Evolutionary conservation across 2,888 invertebrate genomes (phyloP), one percentile per base, ranked within the genome.

Genomic region (Smittia sp.): DNA sequence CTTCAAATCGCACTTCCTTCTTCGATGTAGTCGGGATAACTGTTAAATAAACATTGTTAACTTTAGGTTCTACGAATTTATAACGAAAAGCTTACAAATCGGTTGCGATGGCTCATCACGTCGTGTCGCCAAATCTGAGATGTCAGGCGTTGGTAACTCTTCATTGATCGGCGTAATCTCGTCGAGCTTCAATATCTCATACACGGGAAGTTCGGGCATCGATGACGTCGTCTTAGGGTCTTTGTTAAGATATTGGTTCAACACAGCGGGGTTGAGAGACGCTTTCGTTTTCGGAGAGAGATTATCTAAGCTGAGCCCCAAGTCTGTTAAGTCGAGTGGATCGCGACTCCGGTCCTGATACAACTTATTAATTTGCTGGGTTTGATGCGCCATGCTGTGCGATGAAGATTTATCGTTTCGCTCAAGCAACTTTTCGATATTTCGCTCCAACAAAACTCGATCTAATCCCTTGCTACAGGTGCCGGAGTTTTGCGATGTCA

Each of bases 351-450:
- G 58, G 74, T 88, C 88, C 75, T 87, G 87, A 4, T 85, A 84
- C 24, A 87, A 79, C 75, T 89, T 85, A 76, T 88, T 89, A 75
- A 90, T 83, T 79, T 89, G 90, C 77, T 63, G 74, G 24, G n/a
- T 62, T 32, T 52, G 32, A 22, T 20, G 25, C 7, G 41, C 27
- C 41, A 25, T 54, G 13, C 52, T 15, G 54, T 46, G 22, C 20
- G 20, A 11, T 11, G 3, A 6, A 18, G 20, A 20, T 58, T 58
- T 32, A 15, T 54, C 69, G 15, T 52, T 69, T 54, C 69, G 24
- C 15, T 69, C 69, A 6, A 69, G 27, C 0, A 79, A 78, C 20
- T 79, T 79, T 52, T 81, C 78, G 54, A 82, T 74, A 75, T 79
- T 79, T 25, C 78, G 75, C 9, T 78, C 78, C 22, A 79, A 66